These are phyloP conservation scores for Entosphenus tridentatus DNA, from an alignment of 2,113 vertebrate species.

Conservation along the genomic window DNA sequence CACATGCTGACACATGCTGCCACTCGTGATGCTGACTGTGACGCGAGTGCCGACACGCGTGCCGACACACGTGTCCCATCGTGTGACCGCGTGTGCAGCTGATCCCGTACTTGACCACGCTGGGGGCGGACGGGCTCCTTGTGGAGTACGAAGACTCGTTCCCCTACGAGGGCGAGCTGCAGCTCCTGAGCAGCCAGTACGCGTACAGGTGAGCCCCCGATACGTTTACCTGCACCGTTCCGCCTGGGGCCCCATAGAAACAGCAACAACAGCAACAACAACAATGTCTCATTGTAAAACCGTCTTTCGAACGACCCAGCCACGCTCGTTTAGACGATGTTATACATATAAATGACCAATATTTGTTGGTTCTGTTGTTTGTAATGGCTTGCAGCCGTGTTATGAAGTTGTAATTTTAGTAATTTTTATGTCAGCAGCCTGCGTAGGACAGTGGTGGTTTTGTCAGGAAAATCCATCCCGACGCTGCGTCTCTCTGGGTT, in stretches of 20 bases:
- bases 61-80: background rate
- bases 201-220: conserved; percentile 48
- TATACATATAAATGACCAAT: background rate
- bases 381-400: too few species aligned
- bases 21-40: too few species aligned
- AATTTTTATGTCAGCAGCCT: too few species aligned
- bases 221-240: background rate
- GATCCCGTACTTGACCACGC: conserved; percentile 36
- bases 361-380: background rate
- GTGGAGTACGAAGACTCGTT: conserved; percentile 89
- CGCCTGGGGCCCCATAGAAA: background rate
- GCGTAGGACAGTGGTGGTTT: too few species aligned
- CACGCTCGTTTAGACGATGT: background rate
- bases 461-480: too few species aligned
- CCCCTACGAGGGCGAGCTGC: conserved; percentile 46
- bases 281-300: background rate
- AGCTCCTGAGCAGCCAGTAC: conserved; percentile 29
- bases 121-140: conserved; percentile 57
- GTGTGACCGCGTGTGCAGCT: conserved; percentile 23
- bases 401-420: too few species aligned
- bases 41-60: too few species aligned
- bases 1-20: too few species aligned
- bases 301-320: background rate
- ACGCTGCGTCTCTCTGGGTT: too few species aligned
- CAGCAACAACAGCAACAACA: background rate